phyloP scores from a whole-genome alignment of 2,113 vertebrate genomes.

The Falcunculus frontatus region DNA sequence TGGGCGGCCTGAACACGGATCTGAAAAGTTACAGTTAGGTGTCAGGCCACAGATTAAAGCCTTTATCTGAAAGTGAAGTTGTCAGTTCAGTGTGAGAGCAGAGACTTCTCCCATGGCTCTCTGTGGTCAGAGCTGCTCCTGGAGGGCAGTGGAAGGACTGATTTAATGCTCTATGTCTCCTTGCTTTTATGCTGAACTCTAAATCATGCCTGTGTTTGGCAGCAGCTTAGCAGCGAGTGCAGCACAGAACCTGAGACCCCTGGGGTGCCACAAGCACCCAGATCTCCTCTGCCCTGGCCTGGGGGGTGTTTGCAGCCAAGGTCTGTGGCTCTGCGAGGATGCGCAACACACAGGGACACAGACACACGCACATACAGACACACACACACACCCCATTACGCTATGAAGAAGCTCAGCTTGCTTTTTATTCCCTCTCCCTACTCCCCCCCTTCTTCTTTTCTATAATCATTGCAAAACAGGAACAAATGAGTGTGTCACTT shows the following conservation, averaged over 20 bases:
- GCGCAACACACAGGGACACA: background rate
- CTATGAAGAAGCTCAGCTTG: background rate
- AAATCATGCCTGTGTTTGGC: conserved; percentile 10
- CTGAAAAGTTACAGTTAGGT: background rate
- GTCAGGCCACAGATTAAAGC: background rate
- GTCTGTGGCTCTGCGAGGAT: background rate
- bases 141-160: conserved; percentile 3
- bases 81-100: background rate
- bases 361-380: background rate
- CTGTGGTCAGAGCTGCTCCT: background rate
- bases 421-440: background rate
- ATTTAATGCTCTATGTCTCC: conserved; percentile 38
- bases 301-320: background rate
- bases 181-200: conserved; percentile 20
- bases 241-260: background rate
- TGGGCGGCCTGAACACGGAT: background rate
- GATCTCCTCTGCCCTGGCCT: background rate
- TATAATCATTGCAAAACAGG: conserved; percentile 53
- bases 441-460: background rate
- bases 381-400: fast-evolving
- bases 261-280: background rate
- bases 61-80: background rate
- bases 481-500: conserved; percentile 65
- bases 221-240: background rate
- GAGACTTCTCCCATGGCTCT: background rate